A percentile compares a stretch with the other conserved stretches of the same genome.
Evolutionary conservation across 2,888 invertebrate genomes (phyloP).

Genomic region (Buathra laborator): DNA sequence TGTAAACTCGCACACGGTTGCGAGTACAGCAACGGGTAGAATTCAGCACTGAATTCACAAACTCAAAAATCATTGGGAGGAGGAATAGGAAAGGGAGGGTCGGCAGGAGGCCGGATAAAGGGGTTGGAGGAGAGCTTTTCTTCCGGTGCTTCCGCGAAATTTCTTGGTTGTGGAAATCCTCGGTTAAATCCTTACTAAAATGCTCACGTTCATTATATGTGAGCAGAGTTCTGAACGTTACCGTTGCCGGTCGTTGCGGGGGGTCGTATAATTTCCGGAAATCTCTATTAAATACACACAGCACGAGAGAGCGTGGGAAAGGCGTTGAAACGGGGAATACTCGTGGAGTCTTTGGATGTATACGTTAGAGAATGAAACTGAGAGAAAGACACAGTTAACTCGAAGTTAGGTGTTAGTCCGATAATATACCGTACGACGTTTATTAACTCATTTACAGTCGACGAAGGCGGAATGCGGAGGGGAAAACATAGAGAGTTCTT

Average conservation of each 20-base stretch:
- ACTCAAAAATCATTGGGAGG: slow-evolving; percentile 33
- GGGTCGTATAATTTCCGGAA: slow-evolving; percentile 44
- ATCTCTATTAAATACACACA: slow-evolving; percentile 42
- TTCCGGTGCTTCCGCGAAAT: slow-evolving; percentile 22
- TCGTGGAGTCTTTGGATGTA: background rate
- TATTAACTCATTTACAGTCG: slow-evolving; percentile 56
- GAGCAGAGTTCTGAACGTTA: slow-evolving; percentile 2
- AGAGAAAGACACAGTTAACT: background rate
- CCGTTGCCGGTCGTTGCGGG: background rate
- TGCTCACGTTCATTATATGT: slow-evolving; percentile 51
- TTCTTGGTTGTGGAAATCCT: slow-evolving; percentile 47
- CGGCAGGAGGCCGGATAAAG: no score
- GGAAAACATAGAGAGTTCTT: background rate
- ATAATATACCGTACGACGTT: slow-evolving; percentile 44
- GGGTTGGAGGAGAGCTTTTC: background rate
- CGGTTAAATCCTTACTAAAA: slow-evolving; percentile 48
- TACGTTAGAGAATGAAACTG: background rate
- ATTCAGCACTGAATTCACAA: slow-evolving; percentile 24
- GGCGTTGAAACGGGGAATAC: slow-evolving; percentile 2
- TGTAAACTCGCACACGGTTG: slow-evolving; percentile 13
- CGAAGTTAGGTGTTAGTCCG: slow-evolving; percentile 34
- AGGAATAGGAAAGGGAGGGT: background rate
- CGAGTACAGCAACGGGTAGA: background rate
- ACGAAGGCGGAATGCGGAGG: slow-evolving; percentile 1
- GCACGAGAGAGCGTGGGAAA: background rate